Base-by-base conservation (phyloP, 2,113 vertebrate species). In the Calyptommatus sinebrachiatus region DNA sequence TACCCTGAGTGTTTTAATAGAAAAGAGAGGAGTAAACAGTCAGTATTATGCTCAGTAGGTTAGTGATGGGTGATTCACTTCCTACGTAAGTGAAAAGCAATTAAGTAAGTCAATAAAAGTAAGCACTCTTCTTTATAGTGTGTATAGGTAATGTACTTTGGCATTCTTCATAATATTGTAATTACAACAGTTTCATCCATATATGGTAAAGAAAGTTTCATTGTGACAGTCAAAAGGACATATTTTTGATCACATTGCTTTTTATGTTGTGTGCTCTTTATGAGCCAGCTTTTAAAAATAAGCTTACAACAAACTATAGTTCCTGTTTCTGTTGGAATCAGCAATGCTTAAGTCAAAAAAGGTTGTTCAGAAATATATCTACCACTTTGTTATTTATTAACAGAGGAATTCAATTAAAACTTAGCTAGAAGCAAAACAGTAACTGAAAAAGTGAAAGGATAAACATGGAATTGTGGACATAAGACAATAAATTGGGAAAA, bases 231-330 rank as follows among this genome's bases (percentile, higher is more conserved):
- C 53, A 16, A 41, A 29, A 61, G 73, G 72, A 48, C 53, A 80
- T 83, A 88, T 83, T 90, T 90, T 90, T 88, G 86, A 83, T 75
- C 18, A 0, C 16, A 0, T 28, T 63, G 8, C 21, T 48, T 35
- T 61, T 4, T 68, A 18, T 50, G 0, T 81, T 78, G 46, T 76
- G 46, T 45, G 66, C 48, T 45, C n/a, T 78, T 22, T 14, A 2
- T 62, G 53, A 2, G 0, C 53, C 53, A 18, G 18, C 65, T 8
- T 50, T n/a, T 46, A 69, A 82, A 69, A 77, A 78, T 73, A 31
- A 70, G 11, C 81, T 84, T 73, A 10, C 24, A 1, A 57, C 3
- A 26, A 77, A 29, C 5, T 1, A 0, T 14, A 61, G 14, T 1
- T 67, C 29, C 63, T 71, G 73, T 85, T 73, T 78, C 73, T n/a